A percentile compares a stretch with the other conserved stretches of the same genome.
These are phyloP conservation scores for Leptopilina drosophilae DNA, from an alignment of 2,888 invertebrate genomes.

Conservation along the genomic window DNA sequence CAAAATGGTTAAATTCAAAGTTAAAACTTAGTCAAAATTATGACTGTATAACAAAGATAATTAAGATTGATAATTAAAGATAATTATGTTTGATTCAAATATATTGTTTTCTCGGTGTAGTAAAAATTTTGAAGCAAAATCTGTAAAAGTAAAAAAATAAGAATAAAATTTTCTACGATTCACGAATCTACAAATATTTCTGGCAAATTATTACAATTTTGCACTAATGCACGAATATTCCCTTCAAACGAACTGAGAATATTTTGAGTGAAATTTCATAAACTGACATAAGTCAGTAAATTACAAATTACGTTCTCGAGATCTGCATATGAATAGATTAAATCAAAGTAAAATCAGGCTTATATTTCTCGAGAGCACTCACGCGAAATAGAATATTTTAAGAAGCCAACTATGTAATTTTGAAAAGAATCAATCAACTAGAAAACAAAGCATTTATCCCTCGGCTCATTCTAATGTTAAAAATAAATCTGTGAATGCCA, in stretches of 20 bases:
- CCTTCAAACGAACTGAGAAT: not conserved
- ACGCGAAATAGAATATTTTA: slow-evolving; percentile 19
- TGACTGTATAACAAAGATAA: no score
- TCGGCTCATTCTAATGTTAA: not conserved
- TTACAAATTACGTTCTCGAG: not conserved
- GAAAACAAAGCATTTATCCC: not conserved
- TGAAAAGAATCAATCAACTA: slow-evolving; percentile 28
- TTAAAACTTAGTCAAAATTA: no score
- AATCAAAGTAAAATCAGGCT: slow-evolving; percentile 21
- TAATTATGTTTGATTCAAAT: no score
- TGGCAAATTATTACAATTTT: no score
- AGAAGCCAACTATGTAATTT: not conserved
- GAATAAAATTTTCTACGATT: no score
- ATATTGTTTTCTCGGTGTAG: no score
- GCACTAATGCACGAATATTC: not conserved
- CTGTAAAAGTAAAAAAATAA: no score
- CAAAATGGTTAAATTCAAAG: no score
- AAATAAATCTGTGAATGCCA: not conserved
- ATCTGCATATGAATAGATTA: slow-evolving; percentile 26
- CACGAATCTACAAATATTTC: no score
- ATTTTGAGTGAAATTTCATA: slow-evolving; percentile 1
- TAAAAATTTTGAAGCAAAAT: no score
- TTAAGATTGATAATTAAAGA: no score
- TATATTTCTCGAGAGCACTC: not conserved
- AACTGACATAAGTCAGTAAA: not conserved